Percentiles rank a stretch among this genome's conserved stretches.
Conservation (phyloP, 2,797 vertebrate species). For the Dryobates pubescens region DNA sequence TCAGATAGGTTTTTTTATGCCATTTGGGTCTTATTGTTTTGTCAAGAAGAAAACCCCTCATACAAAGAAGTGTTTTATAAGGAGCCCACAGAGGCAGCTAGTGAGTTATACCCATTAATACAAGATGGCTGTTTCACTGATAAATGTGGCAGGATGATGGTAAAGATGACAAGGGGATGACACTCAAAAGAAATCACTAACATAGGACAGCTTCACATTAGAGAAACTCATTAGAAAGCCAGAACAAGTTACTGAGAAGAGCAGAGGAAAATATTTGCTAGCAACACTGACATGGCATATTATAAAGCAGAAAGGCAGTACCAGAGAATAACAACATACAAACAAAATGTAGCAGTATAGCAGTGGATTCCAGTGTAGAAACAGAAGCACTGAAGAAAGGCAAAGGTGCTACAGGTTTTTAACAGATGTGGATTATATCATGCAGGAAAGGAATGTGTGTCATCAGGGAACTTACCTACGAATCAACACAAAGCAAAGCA, state of each 20-base stretch:
- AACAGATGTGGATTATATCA: neutral
- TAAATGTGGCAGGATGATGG: neutral
- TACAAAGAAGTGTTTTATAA: neutral
- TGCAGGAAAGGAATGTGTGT: neutral
- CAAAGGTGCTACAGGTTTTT: neutral
- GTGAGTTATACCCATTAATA: neutral
- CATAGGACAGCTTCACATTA: neutral
- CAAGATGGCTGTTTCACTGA: neutral
- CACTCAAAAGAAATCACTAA: neutral
- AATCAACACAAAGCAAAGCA: neutral
- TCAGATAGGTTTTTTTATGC: neutral
- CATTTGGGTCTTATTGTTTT: constrained; percentile 13
- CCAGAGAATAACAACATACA: neutral
- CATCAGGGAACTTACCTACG: neutral
- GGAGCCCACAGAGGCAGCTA: neutral
- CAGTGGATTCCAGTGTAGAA: neutral
- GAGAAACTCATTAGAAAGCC: neutral
- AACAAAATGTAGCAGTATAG: neutral
- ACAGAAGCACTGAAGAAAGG: neutral
- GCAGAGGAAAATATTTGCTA: neutral
- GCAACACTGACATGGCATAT: neutral
- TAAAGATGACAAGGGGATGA: neutral
- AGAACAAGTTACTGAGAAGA: neutral
- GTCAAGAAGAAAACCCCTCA: neutral
- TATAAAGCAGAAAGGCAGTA: neutral